Evolutionary conservation across 2,888 invertebrate species (phyloP), one percentile per base, ranked within the genome.

Genomic region (Biston stratarius): DNA sequence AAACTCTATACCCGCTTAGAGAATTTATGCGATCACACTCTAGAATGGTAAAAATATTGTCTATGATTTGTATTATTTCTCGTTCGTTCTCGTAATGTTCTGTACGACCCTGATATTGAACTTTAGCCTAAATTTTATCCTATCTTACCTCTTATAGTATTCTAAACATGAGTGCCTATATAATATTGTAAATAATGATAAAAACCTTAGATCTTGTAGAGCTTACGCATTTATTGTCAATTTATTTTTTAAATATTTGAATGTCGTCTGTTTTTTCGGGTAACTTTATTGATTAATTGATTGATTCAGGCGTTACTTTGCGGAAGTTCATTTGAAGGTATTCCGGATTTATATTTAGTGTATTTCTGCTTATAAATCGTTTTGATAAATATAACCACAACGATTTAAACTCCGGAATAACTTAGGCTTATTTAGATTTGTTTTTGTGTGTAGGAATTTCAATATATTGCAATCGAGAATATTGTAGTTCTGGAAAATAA

Each of bases 161-260:
- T 76, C 72, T 74, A 74, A 74, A 73, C 61, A 69, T 69, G 73
- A 74, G 76, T 76, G 76, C 74, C 76, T 76, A 73, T 73, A 65
- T 64, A 66, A 67, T 73, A 70, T 67, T 75, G 75, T 75, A 73
- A 72, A 73, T 75, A 74, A 59, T 44, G n/a, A 65, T 45, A 49
- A 15, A 34, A 15, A 5, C 40, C 60, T 1, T 71, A 74, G 53
- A 38, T 58, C 51, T 56, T 53, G 11, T 67, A 61, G 61, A 52
- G 67, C 67, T 56, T 60, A 38, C 38, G 49, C 47, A 45, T 48
- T 51, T 49, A 38, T 24, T 9, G 47, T 12, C 7, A 10, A 7
- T 5, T 5, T 36, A 8, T 38, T 38, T 38, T 38, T 38, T 38
- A 5, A 38, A 38, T 38, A 6, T 38, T 38, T 38, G 9, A 38